phyloP scores from a whole-genome alignment of 2,888 invertebrate genomes.

The Troides aeacus region DNA sequence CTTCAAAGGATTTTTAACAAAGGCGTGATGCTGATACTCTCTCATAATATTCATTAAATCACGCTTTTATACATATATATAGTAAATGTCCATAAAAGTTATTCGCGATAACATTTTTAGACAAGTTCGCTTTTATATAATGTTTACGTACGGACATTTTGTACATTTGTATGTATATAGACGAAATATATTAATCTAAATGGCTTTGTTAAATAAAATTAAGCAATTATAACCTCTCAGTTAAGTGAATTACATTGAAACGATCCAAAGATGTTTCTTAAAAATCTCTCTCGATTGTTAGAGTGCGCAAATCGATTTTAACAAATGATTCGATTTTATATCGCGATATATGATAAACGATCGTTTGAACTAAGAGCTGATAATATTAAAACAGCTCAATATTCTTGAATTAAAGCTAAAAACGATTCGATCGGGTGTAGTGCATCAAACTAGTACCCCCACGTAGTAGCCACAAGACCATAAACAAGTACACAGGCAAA shows the following conservation, averaged over 20 bases:
- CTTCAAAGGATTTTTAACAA: constrained; percentile 13
- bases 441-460: no score
- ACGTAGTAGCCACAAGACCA: no score
- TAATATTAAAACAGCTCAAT: no score
- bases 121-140: neutral
- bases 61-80: constrained; percentile 19
- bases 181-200: constrained; percentile 29
- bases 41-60: constrained; percentile 31
- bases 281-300: neutral
- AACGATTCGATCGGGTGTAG: no score
- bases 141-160: constrained; percentile 10
- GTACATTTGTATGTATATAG: constrained; percentile 26
- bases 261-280: constrained; percentile 20
- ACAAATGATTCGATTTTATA: neutral
- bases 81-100: constrained; percentile 16
- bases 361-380: no score
- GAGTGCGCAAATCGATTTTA: constrained; percentile 1
- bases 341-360: no score
- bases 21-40: constrained; percentile 35
- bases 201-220: constrained; percentile 14
- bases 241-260: constrained; percentile 21
- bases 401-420: no score
- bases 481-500: no score
- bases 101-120: constrained; percentile 15
- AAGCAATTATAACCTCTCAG: constrained; percentile 2